These are phyloP conservation scores for Rhabdomys pumilio DNA, from an alignment of 2,797 vertebrate species.

Conservation along the genomic window DNA sequence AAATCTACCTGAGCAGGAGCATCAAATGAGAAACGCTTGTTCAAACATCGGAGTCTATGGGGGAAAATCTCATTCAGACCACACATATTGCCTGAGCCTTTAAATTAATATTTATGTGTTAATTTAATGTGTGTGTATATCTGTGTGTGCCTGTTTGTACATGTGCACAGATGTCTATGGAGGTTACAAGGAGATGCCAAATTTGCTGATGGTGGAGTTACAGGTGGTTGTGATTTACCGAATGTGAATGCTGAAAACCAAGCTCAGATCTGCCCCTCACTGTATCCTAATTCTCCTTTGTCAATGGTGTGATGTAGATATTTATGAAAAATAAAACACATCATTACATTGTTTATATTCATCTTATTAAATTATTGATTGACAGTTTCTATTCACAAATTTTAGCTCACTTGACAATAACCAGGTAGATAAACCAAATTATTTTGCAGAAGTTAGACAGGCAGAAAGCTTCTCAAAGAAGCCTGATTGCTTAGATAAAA, in stretches of 20 bases:
- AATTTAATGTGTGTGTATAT: background rate
- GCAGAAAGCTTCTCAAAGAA: background rate
- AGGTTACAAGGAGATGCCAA: background rate
- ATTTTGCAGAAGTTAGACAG: background rate
- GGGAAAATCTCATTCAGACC: background rate
- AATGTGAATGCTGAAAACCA: background rate
- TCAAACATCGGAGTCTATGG: background rate
- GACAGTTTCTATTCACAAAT: constrained; percentile 31
- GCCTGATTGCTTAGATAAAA: background rate
- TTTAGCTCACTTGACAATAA: constrained; percentile 17
- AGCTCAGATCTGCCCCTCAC: background rate
- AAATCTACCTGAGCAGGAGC: background rate
- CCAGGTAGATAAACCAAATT: background rate
- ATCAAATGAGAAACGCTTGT: background rate
- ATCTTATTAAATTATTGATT: constrained; percentile 12
- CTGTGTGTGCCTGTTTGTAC: background rate
- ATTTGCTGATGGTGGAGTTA: background rate
- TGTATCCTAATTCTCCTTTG: background rate
- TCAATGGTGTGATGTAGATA: background rate
- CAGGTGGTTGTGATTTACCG: background rate
- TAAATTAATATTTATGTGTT: background rate
- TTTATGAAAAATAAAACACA: constrained; percentile 46
- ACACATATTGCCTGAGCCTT: no score
- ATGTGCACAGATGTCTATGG: background rate
- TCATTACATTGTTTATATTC: background rate